Evolutionary conservation across 2,113 vertebrate species (phyloP).

Genomic region (Podarcis muralis): DNA sequence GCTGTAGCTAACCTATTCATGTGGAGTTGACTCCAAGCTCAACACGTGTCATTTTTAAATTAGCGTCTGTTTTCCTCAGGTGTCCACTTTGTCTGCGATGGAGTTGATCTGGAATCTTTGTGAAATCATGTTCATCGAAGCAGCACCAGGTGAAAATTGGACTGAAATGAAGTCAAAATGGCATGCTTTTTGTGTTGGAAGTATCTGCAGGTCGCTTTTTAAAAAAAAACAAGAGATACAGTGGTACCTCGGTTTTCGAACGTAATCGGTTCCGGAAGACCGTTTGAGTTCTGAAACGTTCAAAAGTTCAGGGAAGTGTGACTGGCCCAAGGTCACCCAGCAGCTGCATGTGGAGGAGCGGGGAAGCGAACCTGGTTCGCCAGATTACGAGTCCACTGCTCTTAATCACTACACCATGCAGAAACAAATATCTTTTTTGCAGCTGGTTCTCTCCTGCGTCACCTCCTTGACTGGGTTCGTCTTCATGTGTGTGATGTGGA

Average conservation of each 20-base stretch:
- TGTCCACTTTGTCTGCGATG: constrained; percentile 91
- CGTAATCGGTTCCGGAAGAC: too few relatives aligned
- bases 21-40: not conserved
- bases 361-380: too few relatives aligned
- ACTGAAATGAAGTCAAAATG: not conserved
- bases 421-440: not conserved
- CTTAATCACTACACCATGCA: too few relatives aligned
- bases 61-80: constrained; percentile 68
- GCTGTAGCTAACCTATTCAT: not conserved
- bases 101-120: constrained; percentile 99
- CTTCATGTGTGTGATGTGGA: constrained; percentile 93
- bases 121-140: constrained; percentile 96
- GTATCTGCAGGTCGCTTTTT: not conserved
- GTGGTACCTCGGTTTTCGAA: too few relatives aligned
- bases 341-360: too few relatives aligned
- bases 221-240: not conserved
- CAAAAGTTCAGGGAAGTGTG: too few relatives aligned
- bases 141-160: constrained; percentile 83
- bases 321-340: too few relatives aligned
- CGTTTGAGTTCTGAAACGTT: too few relatives aligned
- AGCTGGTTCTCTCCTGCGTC: constrained; percentile 90
- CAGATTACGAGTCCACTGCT: too few relatives aligned
- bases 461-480: constrained; percentile 93
- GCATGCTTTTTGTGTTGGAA: constrained; percentile 15
- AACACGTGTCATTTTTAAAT: not conserved